Conservation (phyloP, 2,888 invertebrate species). For the Euplagia quadripunctaria region DNA sequence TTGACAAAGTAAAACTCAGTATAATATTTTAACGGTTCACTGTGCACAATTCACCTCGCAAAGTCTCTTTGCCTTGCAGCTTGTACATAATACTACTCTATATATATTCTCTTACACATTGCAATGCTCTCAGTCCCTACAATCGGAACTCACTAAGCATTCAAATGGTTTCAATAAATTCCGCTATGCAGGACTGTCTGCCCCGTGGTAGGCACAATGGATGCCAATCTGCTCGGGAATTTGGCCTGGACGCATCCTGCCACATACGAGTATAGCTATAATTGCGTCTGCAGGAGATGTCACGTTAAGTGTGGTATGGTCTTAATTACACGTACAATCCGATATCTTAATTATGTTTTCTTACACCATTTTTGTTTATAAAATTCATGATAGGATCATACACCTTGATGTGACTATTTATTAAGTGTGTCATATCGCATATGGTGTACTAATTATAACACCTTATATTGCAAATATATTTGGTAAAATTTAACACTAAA, state of each 20-base stretch:
- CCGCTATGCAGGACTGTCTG: slow-evolving; percentile 64
- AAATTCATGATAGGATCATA: background rate
- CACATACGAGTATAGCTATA: slow-evolving; percentile 31
- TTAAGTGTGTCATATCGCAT: background rate
- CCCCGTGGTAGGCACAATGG: slow-evolving; percentile 72
- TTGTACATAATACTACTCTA: slow-evolving; percentile 42
- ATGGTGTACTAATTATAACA: background rate
- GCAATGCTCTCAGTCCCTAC: slow-evolving; percentile 55
- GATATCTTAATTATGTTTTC: background rate
- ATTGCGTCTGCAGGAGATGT: slow-evolving; percentile 32
- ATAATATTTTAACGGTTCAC: slow-evolving; percentile 8
- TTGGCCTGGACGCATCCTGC: slow-evolving; percentile 70
- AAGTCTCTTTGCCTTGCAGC: slow-evolving; percentile 28
- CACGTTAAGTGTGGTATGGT: slow-evolving; percentile 39
- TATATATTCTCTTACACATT: slow-evolving; percentile 48
- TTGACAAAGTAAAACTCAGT: slow-evolving; percentile 15
- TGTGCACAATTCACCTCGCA: slow-evolving; percentile 22
- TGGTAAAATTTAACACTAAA: background rate
- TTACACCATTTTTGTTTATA: background rate
- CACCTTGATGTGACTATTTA: no score
- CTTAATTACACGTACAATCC: slow-evolving; percentile 41
- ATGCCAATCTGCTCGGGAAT: slow-evolving; percentile 81
- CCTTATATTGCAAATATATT: background rate
- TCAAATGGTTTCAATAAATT: slow-evolving; percentile 78
- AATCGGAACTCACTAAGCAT: slow-evolving; percentile 79